Percentiles rank a stretch among this genome's conserved stretches.
phyloP scores from a whole-genome alignment of 2,113 vertebrate species.

The Microtus richardsoni region DNA sequence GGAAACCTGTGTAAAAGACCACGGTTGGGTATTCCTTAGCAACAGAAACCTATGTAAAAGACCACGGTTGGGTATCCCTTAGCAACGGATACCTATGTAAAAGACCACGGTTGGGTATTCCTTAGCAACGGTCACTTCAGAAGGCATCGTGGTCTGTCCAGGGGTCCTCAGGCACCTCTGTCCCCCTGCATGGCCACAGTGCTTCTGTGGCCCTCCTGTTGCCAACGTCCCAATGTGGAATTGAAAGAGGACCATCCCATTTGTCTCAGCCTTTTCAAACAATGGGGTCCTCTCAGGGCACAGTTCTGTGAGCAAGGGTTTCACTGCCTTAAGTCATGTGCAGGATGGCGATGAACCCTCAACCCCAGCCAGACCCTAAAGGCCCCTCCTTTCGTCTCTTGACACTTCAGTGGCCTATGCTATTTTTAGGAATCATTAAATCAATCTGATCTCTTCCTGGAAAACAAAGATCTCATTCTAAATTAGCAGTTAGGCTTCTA shows the following conservation, averaged over 20 bases:
- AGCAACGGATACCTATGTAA: no score
- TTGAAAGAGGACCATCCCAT: background rate
- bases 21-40: no score
- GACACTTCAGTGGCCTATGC: background rate
- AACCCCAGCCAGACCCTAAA: no score
- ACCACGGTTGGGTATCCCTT: no score
- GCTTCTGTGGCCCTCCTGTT: no score
- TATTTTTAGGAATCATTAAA: background rate
- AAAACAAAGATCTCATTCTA: background rate
- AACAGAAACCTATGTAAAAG: no score
- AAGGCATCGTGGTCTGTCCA: background rate
- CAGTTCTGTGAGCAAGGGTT: background rate
- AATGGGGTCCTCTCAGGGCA: background rate
- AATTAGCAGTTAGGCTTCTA: background rate
- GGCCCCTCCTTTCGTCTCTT: background rate
- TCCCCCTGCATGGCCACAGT: background rate
- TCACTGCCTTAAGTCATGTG: background rate
- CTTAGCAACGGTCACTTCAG: background rate
- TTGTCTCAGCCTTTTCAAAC: background rate
- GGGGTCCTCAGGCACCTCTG: background rate
- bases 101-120: background rate
- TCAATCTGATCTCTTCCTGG: background rate
- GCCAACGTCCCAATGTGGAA: fast-evolving
- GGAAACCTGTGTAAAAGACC: no score
- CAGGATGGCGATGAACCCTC: background rate